Conservation (phyloP, 2,888 invertebrate species). For the Drosophila tanythrix region DNA sequence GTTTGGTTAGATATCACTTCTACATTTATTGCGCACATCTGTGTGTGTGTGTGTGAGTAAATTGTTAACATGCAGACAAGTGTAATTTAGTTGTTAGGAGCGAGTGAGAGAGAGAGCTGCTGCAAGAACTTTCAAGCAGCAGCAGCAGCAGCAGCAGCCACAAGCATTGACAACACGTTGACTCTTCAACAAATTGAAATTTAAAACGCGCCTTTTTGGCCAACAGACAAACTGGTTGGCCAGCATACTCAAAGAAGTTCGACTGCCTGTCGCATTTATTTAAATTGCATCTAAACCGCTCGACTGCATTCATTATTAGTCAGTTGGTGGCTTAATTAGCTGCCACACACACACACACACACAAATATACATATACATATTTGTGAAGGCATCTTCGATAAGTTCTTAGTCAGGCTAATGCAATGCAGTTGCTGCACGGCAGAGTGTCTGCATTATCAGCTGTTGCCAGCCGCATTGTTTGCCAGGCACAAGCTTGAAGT, state of each 20-base stretch:
- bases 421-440: conserved; percentile 28
- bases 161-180: conserved; percentile 74
- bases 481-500: conserved; percentile 27
- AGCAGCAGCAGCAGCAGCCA: conserved; percentile 16
- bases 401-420: conserved; percentile 27
- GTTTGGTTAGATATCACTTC: conserved; percentile 68
- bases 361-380: background rate
- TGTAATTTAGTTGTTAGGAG: conserved; percentile 79
- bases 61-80: conserved; percentile 81
- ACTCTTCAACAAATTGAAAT: conserved; percentile 78
- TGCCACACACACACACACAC: conserved; percentile 13
- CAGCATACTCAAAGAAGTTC: conserved; percentile 44
- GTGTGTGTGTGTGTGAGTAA: conserved; percentile 52
- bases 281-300: conserved; percentile 72
- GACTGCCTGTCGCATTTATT: conserved; percentile 75
- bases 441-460: conserved; percentile 63
- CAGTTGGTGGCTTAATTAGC: conserved; percentile 77
- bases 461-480: conserved; percentile 45
- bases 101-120: conserved; percentile 17
- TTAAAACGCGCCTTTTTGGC: conserved; percentile 75
- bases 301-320: conserved; percentile 69
- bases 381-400: conserved; percentile 19
- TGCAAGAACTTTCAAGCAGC: conserved; percentile 59
- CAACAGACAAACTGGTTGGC: conserved; percentile 68
- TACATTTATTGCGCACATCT: conserved; percentile 66